A percentile compares a stretch with the other conserved stretches of the same genome.
Evolutionary conservation across 2,888 invertebrate genomes (phyloP).

Genomic region (Arctia plantaginis): DNA sequence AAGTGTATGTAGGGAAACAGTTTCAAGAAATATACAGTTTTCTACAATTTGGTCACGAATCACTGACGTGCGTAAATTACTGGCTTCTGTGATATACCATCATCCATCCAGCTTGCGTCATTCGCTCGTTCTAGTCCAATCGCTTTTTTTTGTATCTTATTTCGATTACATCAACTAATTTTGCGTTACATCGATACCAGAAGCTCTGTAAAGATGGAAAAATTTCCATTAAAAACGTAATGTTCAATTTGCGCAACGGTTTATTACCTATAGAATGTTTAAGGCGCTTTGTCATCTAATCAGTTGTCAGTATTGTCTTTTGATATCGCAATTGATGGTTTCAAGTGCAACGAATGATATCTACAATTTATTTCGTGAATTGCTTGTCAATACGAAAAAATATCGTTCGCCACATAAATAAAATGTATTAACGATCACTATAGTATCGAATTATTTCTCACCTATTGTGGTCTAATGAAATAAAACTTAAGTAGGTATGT

Average conservation of each 20-base stretch:
- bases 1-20: slow-evolving; percentile 42
- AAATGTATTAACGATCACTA: neutral
- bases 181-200: slow-evolving; percentile 71
- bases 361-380: slow-evolving; percentile 24
- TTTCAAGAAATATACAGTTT: slow-evolving; percentile 37
- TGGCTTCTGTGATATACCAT: slow-evolving; percentile 55
- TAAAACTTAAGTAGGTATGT: no score
- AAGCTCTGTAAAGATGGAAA: slow-evolving; percentile 63
- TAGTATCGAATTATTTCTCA: slow-evolving; percentile 23
- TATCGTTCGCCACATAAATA: slow-evolving; percentile 20
- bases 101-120: slow-evolving; percentile 65
- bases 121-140: slow-evolving; percentile 63
- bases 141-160: slow-evolving; percentile 67
- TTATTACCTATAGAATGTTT: slow-evolving; percentile 60
- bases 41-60: slow-evolving; percentile 27
- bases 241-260: slow-evolving; percentile 68
- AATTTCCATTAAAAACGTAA: slow-evolving; percentile 73
- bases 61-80: slow-evolving; percentile 24
- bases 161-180: slow-evolving; percentile 76
- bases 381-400: slow-evolving; percentile 21
- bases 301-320: slow-evolving; percentile 44
- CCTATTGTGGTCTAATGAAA: no score
- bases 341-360: slow-evolving; percentile 27
- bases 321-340: slow-evolving; percentile 38
- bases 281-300: slow-evolving; percentile 44